Conservation (phyloP, 2,888 invertebrate genomes). For the Cryptops parisi region DNA sequence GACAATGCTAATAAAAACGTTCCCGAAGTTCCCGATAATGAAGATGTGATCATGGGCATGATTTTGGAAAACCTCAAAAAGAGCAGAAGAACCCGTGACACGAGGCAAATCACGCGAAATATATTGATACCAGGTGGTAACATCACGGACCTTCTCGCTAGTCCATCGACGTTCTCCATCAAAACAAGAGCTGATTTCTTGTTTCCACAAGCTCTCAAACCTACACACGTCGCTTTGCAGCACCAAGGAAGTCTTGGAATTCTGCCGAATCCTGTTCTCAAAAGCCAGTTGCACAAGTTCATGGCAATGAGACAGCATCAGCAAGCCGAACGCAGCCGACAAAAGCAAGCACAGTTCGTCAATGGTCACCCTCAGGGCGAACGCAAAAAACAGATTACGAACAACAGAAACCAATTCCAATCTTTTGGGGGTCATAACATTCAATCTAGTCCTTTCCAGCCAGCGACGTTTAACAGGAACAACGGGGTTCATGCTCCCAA, state of each 20-base stretch:
- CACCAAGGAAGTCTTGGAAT: conserved; percentile 1
- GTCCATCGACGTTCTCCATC: not conserved
- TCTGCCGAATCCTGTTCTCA: not conserved
- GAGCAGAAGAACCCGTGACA: not conserved
- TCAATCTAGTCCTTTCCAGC: not conserved
- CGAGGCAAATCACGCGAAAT: not conserved
- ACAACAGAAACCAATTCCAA: not conserved
- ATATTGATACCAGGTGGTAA: not conserved
- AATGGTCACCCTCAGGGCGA: not conserved
- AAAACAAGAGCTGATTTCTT: not conserved
- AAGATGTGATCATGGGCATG: no score
- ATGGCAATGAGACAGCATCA: not conserved
- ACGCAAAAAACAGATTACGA: not conserved
- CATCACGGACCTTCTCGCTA: not conserved
- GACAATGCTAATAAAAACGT: no score
- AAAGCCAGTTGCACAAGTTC: not conserved
- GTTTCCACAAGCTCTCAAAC: not conserved
- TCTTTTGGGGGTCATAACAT: not conserved
- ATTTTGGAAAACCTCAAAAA: no score
- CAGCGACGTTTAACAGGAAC: not conserved
- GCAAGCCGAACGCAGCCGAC: not conserved
- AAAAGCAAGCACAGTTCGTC: not conserved
- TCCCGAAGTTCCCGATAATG: no score
- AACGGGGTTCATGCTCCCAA: no score
- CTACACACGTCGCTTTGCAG: not conserved